Base-by-base conservation (phyloP, 2,113 vertebrate species). In the Pseudorhombus dupliciocellatus region DNA sequence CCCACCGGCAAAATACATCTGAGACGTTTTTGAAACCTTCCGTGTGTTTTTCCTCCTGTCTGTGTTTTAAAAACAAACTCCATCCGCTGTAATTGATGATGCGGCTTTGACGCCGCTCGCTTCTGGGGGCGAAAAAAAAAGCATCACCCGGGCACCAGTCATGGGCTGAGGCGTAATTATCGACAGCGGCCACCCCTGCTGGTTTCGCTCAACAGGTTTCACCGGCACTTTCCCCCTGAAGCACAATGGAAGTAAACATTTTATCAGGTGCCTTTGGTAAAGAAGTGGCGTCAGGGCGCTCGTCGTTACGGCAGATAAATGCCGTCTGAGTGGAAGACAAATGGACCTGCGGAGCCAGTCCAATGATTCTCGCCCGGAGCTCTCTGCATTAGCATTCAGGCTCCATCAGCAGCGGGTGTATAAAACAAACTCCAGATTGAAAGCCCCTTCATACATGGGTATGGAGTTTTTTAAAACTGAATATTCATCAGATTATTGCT, bases 161-260 rank as follows among this genome's bases (percentile, higher is more conserved):
- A 88, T 83, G 74, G 80, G 71, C 86, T 51, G 71, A 75, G 68
- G 56, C 52, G 28, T 77, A 84, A 89, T 88, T 85, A 88, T 89
- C 53, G 72, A 86, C 81, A 66, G 30, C 5, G 26, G 62, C 65
- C 83, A 70, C 65, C 73, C 67, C 84, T 15, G 64, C 72, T 74
- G 73, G 73, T 87, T 79, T 59, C n/a, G 22, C 83, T 84, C 76
- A 77, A 85, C 83, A 66, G 65, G 76, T 63, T 78, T 61, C 42
- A 81, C 55, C 7, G 4, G 65, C 72, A 64, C 30, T 72, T 81
- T 81, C 81, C 81, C 80, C 5, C n/a, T n/a, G 14, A 78, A 75
- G 82, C 79, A 44, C 79, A 77, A 74, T 86, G 51, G 65, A 75
- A 76, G 72, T 85, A 87, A 87, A 88, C 88, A 84, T 80, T 87